Evolutionary conservation across 2,888 invertebrate genomes (phyloP).

Genomic region (Chloromyia formosa): DNA sequence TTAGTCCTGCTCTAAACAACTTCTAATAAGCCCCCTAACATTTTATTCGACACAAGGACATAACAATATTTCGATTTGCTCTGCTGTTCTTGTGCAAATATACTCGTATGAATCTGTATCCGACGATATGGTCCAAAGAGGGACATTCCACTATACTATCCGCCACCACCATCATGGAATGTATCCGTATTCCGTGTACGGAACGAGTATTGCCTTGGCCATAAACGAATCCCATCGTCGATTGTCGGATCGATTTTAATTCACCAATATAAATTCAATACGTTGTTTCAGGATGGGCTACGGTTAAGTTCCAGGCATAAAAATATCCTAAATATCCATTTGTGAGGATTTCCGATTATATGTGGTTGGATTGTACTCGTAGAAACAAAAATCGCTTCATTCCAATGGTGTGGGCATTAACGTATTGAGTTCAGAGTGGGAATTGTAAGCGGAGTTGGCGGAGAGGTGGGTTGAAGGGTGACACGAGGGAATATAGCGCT

Average conservation of each 20-base stretch:
- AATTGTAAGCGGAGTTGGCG: no score
- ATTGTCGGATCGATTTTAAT: conserved; percentile 42
- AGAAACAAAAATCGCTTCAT: no score
- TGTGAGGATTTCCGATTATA: conserved; percentile 27
- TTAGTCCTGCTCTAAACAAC: background rate
- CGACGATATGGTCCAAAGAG: background rate
- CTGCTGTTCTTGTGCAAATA: no score
- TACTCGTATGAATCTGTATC: background rate
- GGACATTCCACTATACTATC: conserved; percentile 3
- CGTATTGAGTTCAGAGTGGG: no score
- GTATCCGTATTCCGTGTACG: no score
- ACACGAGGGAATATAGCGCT: no score
- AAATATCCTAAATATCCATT: conserved; percentile 43
- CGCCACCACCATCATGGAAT: no score
- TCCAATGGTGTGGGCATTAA: no score
- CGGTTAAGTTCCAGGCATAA: conserved; percentile 41
- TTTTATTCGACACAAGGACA: conserved; percentile 15
- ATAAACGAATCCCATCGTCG: conserved; percentile 19
- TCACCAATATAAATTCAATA: conserved; percentile 44
- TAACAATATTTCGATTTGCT: conserved; percentile 34
- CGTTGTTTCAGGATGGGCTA: conserved; percentile 23
- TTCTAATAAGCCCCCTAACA: background rate
- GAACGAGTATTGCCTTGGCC: background rate
- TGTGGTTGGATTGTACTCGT: conserved; percentile 17
- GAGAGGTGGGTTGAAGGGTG: no score